Base-by-base conservation (phyloP, 1,140 invertebrate genomes). In the Euglossa dilemma region DNA sequence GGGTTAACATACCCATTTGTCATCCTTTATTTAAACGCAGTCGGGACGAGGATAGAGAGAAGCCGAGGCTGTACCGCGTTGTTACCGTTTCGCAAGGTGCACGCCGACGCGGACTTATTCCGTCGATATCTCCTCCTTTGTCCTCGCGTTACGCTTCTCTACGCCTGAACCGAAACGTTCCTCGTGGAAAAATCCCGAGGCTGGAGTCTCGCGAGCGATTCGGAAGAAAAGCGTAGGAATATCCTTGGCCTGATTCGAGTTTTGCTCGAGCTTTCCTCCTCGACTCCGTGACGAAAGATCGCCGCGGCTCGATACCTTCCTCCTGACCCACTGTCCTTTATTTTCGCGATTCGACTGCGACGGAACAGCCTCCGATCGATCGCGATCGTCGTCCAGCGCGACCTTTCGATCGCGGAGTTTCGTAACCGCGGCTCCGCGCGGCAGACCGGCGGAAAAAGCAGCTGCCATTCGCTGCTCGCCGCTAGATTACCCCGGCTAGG, bases 11-110 rank as follows among this genome's bases (percentile, higher is more conserved):
- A 12, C 12, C 8, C 45, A 25, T 50, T 69, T 69, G 45, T 69
- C 59, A 28, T 61, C 25, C 67, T 69, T 25, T 25, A 18, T 69
- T 47, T 47, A 25, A 69, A 50, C 11, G 14, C 23, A 43, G 45
- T 23, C 7, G 45, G 23, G 50, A 69, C 45, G 14, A 47, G 18
- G 45, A 25, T 20, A 14, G 18, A 64, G 63, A 45, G 23, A 25
- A 36, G 1, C 25, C 36, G 28, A 9, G 2, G n/a, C 25, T 64
- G 7, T 69, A 25, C 80, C 20, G 28, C 67, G 67, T 52, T 52
- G 69, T 78, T 78, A 45, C 20, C 45, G 12, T 84, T 84, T 74
- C 83, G 57, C 20, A 75, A 85, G 70, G 25, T 79, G 28, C 70
- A 72, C 43, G 20, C 61, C 79, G 36, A 20, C 52, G 23, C 20